A percentile compares a stretch with the other conserved stretches of the same genome.
These are phyloP conservation scores for Heteromurus nitidus DNA, from an alignment of 2,888 invertebrate species.

Conservation along the genomic window DNA sequence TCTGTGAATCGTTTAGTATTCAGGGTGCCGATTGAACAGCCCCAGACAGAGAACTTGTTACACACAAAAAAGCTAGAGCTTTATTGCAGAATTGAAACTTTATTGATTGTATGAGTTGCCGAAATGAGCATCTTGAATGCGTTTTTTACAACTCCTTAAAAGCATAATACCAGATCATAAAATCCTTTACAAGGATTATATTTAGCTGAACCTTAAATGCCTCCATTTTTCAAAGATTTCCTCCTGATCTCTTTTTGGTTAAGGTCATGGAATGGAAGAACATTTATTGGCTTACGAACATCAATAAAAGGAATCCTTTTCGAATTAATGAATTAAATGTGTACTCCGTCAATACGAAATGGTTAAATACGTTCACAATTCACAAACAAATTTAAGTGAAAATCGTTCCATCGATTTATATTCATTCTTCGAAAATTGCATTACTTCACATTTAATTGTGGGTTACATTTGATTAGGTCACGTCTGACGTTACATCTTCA, in stretches of 20 bases:
- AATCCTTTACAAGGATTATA: neutral
- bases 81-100: no score
- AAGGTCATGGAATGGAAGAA: neutral
- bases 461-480: neutral
- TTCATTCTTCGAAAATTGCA: neutral
- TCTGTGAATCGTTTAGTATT: neutral
- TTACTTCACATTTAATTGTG: neutral
- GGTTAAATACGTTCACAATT: neutral
- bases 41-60: no score
- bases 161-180: neutral
- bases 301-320: neutral
- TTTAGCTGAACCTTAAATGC: neutral
- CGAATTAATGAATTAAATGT: neutral
- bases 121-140: neutral
- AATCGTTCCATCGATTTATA: neutral
- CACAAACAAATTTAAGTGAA: neutral
- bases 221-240: neutral
- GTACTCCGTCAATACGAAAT: neutral
- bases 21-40: neutral
- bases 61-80: neutral
- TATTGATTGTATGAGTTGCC: no score
- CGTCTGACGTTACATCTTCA: constrained; percentile 5
- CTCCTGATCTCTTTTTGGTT: neutral
- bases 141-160: neutral
- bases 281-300: neutral